Evolutionary conservation across 2,113 vertebrate species (phyloP).

Genomic region (Scomber japonicus): DNA sequence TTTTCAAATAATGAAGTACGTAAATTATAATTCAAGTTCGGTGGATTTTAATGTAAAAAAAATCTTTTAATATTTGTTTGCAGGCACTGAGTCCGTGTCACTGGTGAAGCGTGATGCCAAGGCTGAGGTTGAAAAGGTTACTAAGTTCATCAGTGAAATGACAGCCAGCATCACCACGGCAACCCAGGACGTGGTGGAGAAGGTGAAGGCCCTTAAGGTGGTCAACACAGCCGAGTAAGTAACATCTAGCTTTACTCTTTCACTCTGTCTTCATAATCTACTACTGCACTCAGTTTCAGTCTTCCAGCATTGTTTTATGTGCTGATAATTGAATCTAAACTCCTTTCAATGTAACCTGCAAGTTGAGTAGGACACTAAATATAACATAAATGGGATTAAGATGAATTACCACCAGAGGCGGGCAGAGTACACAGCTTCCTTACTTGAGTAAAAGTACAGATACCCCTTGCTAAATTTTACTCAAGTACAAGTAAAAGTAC

Average conservation of each 20-base stretch:
- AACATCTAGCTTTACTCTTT: background rate
- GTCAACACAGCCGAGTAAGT: constrained; percentile 77
- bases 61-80: background rate
- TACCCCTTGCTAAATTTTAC: too few relatives aligned
- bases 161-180: constrained; percentile 37
- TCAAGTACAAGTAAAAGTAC: too few relatives aligned
- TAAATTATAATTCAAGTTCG: background rate
- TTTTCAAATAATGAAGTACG: background rate
- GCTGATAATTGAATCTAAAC: too few relatives aligned
- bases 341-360: too few relatives aligned
- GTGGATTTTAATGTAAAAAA: background rate
- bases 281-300: too few relatives aligned
- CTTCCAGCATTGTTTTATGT: background rate
- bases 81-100: constrained; percentile 72
- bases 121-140: constrained; percentile 64
- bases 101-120: constrained; percentile 72
- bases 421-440: too few relatives aligned
- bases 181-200: constrained; percentile 70
- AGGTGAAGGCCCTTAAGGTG: constrained; percentile 70
- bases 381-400: too few relatives aligned
- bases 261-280: background rate
- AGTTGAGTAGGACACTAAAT: too few relatives aligned
- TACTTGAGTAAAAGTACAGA: too few relatives aligned
- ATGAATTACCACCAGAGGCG: too few relatives aligned
- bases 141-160: constrained; percentile 66